Base-by-base conservation (phyloP, 2,797 vertebrate genomes). In the Orestias chungarensis region DNA sequence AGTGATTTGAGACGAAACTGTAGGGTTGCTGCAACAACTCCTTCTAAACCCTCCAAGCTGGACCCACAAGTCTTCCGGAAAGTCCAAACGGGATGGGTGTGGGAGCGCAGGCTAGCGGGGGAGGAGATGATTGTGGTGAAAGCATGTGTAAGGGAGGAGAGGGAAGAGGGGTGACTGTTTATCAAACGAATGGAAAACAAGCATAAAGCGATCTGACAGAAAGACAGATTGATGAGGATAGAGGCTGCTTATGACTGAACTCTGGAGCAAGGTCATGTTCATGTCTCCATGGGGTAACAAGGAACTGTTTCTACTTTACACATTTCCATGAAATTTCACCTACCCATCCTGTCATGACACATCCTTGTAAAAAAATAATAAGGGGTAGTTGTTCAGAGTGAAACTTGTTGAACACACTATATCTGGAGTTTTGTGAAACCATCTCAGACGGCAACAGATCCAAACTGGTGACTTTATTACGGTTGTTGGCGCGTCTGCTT, bases 11-110 rank as follows among this genome's bases (percentile, higher is more conserved):
- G 71, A 78, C 81, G 67, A 77, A 70, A 74, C 73, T 83, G 43
- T 83, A 73, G 55, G 73, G 83, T 88, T 68, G 89, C 75, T 85
- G 79, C 70, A 70, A 68, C 69, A 87, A 86, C 76, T 82, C 71
- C 44, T 23, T 74, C 85, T 14, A 35, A 81, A 79, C 73, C 55
- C 55, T 68, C 75, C 64, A 71, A 76, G 64, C 57, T 73, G 71
- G 75, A 84, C 1, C 20, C 38, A 40, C 86, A 89, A 91, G 92
- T 80, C 84, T 89, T 67, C 49, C 18, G 57, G 29, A 62, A 69
- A 78, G 68, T 65, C 67, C 54, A 66, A 47, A 61, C 67, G 64
- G 70, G 54, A 68, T 1, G 35, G 61, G 64, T 75, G 70, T 25
- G 76, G 74, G 78, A 81, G 86, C 67, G 82, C 50, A 9, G 55